These are phyloP conservation scores for Megaceryle maxima DNA, from an alignment of 2,113 vertebrate genomes.

Conservation along the genomic window DNA sequence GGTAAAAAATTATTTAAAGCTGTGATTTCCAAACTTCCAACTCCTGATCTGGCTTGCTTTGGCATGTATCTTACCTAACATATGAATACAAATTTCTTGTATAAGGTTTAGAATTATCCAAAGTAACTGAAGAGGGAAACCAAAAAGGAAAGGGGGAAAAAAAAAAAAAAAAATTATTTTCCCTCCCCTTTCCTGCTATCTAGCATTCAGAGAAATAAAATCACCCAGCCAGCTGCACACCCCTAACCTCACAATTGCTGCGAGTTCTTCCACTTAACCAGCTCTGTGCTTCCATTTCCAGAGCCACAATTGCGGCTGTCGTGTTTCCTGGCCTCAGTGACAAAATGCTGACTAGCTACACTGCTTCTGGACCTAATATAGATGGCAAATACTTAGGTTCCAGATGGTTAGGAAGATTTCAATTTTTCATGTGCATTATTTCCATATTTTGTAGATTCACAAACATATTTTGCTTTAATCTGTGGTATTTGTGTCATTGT, in stretches of 20 bases:
- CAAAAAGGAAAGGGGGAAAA: too few species aligned
- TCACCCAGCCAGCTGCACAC: not conserved
- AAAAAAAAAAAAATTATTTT: too few species aligned
- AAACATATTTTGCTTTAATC: not conserved
- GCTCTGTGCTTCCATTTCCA: not conserved
- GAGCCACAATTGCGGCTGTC: not conserved
- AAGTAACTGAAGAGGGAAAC: not conserved
- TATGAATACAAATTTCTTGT: not conserved
- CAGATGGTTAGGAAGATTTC: constrained; percentile 1
- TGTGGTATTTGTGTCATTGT: not conserved
- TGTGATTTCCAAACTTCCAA: not conserved
- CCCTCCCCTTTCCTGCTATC: not conserved
- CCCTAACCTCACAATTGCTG: not conserved
- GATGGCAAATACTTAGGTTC: not conserved
- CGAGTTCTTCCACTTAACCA: not conserved
- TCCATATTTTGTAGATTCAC: not conserved
- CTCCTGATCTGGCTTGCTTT: not conserved
- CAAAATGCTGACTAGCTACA: not conserved
- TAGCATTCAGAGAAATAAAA: not conserved
- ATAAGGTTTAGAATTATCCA: not conserved
- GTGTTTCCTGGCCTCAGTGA: not conserved
- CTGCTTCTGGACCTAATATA: not conserved
- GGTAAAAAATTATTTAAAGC: not conserved
- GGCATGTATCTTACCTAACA: not conserved
- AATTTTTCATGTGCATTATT: not conserved